Base-by-base conservation (phyloP, 2,888 invertebrate genomes). In the Platycheirus rosarum region DNA sequence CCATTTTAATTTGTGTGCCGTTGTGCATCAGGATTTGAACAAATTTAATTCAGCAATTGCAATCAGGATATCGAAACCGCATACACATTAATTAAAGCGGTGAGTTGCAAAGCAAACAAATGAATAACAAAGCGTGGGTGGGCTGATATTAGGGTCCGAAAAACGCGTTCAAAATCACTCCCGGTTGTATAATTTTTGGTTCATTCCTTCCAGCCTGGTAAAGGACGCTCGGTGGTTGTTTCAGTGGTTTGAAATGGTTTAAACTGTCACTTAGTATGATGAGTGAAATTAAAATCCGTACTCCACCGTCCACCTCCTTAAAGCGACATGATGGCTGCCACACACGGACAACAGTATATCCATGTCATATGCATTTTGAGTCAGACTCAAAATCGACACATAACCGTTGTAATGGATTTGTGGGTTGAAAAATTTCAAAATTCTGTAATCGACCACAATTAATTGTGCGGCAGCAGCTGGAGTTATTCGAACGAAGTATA, bases 391-490 rank as follows among this genome's bases (percentile, higher is more conserved):
- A 70, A 69, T 74, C 79, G 74, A 69, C 68, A 65, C 51, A 63
- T 66, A 8, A 46, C 14, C 18, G 42, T 60, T 60, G 60, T 60
- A 51, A 46, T 20, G 35, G 4, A 23, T 16, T 18, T 40, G 48
- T 16, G 23, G 51, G 13, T 6, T 40, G 18, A 70, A 70, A 71
- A 75, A 57, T 60, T 60, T 76, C 65, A 40, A 62, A 80, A 70
- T 80, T 76, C 70, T 80, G 76, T 80, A 80, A 76, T 80, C 80
- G 80, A 80, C 80, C 80, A 71, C 80, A 80, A 80, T 76, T 76
- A 65, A 80, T 80, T 80, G 80, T 55, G 51, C 70, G 16, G 26
- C 73, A 62, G 37, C 29, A 42, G 57, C 11, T 44, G 53, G 35
- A 57, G 11, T 18, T 8, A 29, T 35, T 37, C 20, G 13, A 48